Conservation (phyloP, 1,140 invertebrate species). For the Epicauta chinensis region DNA sequence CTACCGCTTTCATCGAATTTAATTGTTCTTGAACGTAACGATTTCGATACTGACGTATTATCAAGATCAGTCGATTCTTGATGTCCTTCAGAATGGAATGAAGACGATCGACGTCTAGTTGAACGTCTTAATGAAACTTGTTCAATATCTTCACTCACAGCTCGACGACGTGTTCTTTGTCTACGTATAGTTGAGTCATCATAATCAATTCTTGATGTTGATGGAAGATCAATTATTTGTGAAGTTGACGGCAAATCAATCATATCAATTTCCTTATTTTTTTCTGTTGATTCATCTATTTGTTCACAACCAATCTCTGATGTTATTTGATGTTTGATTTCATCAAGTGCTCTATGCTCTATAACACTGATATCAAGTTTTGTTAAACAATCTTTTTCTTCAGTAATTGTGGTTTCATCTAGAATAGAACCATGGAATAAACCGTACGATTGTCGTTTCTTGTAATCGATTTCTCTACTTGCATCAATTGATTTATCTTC, state of each 20-base stretch:
- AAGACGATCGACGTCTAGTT: neutral
- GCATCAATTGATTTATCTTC: neutral
- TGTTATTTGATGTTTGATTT: neutral
- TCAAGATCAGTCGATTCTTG: too few relatives aligned
- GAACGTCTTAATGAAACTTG: neutral
- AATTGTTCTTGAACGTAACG: neutral
- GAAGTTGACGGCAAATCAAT: neutral
- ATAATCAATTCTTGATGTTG: too few relatives aligned
- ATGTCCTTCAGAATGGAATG: too few relatives aligned
- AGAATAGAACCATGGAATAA: neutral
- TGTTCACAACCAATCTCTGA: too few relatives aligned
- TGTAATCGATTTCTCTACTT: neutral
- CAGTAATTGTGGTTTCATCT: neutral
- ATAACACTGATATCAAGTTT: neutral
- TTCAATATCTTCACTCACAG: neutral
- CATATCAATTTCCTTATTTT: too few relatives aligned
- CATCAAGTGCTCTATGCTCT: neutral
- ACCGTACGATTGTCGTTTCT: neutral
- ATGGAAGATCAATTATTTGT: too few relatives aligned
- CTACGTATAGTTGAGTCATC: too few relatives aligned
- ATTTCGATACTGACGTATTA: constrained; percentile 1
- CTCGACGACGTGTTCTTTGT: too few relatives aligned
- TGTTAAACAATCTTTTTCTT: neutral
- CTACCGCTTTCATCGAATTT: neutral
- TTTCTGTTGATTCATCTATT: too few relatives aligned